Evolutionary conservation across 2,888 invertebrate genomes (phyloP).

Genomic region (Xylota sylvarum): DNA sequence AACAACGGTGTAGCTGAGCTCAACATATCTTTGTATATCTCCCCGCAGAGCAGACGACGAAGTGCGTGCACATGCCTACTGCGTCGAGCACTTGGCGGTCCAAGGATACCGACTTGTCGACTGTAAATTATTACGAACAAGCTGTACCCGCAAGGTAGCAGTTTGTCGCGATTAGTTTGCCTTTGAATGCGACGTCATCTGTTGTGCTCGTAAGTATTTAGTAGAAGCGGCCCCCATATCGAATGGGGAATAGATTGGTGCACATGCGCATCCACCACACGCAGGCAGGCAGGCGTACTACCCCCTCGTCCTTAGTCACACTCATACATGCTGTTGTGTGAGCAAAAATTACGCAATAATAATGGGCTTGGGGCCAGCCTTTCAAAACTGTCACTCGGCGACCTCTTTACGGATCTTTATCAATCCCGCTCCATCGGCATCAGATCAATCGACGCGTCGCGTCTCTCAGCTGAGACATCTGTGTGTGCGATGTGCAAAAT

Average conservation of each 20-base stretch:
- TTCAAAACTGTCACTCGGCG: constrained; percentile 74
- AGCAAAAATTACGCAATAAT: constrained; percentile 60
- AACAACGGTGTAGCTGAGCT: constrained; percentile 41
- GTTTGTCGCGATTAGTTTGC: constrained; percentile 80
- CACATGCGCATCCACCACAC: constrained; percentile 49
- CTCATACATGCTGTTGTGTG: constrained; percentile 11
- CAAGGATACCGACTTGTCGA: constrained; percentile 79
- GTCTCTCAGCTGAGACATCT: constrained; percentile 43
- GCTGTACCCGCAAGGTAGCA: constrained; percentile 83
- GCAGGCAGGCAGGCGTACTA: constrained; percentile 15
- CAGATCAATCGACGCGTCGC: constrained; percentile 67
- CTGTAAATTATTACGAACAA: constrained; percentile 84
- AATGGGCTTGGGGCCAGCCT: constrained; percentile 58
- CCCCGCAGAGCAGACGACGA: constrained; percentile 62
- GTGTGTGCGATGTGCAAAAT: constrained; percentile 71
- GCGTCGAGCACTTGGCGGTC: constrained; percentile 64
- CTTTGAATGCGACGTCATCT: constrained; percentile 68
- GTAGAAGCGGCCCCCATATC: no score
- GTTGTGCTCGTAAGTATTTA: not conserved
- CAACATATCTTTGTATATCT: constrained; percentile 46
- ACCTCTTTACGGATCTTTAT: constrained; percentile 76
- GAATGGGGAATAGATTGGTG: constrained; percentile 41
- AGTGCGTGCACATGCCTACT: constrained; percentile 73
- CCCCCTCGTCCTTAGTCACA: constrained; percentile 24
- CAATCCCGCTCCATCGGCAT: constrained; percentile 63